Conservation (phyloP, 23 tunicate species). For the Styela plicata region DNA sequence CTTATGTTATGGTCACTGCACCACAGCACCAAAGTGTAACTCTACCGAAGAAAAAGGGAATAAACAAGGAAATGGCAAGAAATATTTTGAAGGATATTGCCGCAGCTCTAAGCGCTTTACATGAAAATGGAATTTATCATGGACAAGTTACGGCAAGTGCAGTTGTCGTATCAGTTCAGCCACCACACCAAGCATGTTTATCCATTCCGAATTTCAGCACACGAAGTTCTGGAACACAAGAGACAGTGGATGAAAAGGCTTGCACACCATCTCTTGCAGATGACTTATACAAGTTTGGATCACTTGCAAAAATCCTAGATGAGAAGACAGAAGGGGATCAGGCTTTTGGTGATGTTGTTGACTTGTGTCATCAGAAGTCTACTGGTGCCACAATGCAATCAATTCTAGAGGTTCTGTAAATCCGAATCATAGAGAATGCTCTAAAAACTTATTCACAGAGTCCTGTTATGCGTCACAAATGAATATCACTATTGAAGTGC, state of each 20-base stretch:
- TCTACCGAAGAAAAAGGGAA: neutral
- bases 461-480: too few relatives aligned
- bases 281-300: conserved; percentile 2
- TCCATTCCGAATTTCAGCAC: conserved; percentile 16
- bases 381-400: neutral
- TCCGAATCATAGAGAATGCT: neutral
- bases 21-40: neutral
- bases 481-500: too few relatives aligned
- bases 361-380: neutral
- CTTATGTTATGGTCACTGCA: conserved; percentile 19
- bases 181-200: neutral
- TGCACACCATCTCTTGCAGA: conserved; percentile 3
- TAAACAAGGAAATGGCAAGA: neutral
- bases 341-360: neutral
- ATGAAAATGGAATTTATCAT: conserved; percentile 14
- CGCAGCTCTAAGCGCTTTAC: neutral
- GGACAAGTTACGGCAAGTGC: conserved; percentile 3
- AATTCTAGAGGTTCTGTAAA: neutral
- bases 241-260: neutral
- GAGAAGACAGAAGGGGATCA: neutral
- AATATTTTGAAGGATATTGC: conserved; percentile 4
- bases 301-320: neutral
- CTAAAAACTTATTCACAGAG: neutral
- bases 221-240: neutral
- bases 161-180: neutral